Evolutionary conservation across 2,888 invertebrate species (phyloP).

Genomic region (Fragum sueziense): DNA sequence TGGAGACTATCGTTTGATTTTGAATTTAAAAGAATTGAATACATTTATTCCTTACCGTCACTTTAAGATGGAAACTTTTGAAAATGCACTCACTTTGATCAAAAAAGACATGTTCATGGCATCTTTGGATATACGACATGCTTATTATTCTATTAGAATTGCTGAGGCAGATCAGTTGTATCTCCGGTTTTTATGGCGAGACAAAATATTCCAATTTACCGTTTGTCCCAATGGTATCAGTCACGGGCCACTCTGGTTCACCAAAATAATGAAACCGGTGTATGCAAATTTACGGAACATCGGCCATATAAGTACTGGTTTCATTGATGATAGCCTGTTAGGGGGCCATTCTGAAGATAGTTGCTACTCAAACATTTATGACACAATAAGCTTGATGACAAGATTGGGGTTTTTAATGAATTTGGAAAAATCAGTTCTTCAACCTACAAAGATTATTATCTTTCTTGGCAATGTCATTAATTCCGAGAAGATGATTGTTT

Average conservation of each 20-base stretch:
- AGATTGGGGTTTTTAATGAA: background rate
- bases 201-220: no score
- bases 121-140: no score
- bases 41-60: no score
- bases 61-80: no score
- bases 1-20: no score
- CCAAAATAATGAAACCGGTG: constrained; percentile 18
- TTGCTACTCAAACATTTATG: background rate
- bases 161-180: no score
- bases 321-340: constrained; percentile 18
- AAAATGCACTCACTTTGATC: no score
- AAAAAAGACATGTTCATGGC: no score
- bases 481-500: constrained; percentile 38
- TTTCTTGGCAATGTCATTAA: constrained; percentile 16
- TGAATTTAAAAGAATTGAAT: no score
- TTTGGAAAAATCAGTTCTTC: background rate
- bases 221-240: background rate
- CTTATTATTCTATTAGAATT: no score
- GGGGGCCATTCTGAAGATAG: background rate
- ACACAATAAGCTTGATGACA: background rate
- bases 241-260: background rate
- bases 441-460: background rate
- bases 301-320: background rate
- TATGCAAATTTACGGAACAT: background rate
- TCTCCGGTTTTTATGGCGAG: no score